phyloP scores from a whole-genome alignment of 2,888 invertebrate species.

The Anaspis maculata region DNA sequence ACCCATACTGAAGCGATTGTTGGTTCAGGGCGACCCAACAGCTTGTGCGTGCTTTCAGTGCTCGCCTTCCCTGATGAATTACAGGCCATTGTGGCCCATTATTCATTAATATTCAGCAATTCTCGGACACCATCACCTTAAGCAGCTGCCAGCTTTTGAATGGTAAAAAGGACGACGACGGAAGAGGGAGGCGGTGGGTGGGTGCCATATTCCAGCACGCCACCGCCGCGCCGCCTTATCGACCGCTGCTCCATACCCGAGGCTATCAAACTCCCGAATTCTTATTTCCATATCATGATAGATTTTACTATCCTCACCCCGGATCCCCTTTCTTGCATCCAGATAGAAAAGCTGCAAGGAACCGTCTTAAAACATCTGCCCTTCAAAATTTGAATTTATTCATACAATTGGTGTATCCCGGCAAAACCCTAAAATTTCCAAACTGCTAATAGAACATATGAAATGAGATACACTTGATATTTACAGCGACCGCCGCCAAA shows the following conservation, averaged over 20 bases:
- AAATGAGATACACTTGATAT: slow-evolving; percentile 1
- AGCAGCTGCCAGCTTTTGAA: too few species aligned
- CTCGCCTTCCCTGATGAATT: too few species aligned
- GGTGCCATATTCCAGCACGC: too few species aligned
- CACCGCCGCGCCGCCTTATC: slow-evolving; percentile 23
- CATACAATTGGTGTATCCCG: slow-evolving; percentile 12
- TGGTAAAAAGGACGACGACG: too few species aligned
- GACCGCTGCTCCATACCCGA: slow-evolving; percentile 20
- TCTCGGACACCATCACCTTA: too few species aligned
- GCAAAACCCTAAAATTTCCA: slow-evolving; percentile 8
- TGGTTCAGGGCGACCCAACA: too few species aligned
- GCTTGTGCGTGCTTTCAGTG: too few species aligned
- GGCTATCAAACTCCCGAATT: slow-evolving; percentile 34
- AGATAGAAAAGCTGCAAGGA: slow-evolving; percentile 11
- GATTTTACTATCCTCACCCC: slow-evolving; percentile 28
- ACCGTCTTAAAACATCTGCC: slow-evolving; percentile 12
- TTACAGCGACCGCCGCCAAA: too few species aligned
- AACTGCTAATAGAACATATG: slow-evolving; percentile 8
- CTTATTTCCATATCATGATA: slow-evolving; percentile 40
- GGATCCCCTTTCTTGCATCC: slow-evolving; percentile 11
- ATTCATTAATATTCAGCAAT: too few species aligned
- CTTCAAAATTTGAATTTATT: slow-evolving; percentile 14
- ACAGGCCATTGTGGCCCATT: too few species aligned
- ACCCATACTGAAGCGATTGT: too few species aligned
- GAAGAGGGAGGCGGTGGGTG: too few species aligned